Percentiles rank a stretch among this genome's conserved stretches.
These are phyloP conservation scores for Alcis repandata DNA, from an alignment of 2,888 invertebrate genomes.

Conservation along the genomic window DNA sequence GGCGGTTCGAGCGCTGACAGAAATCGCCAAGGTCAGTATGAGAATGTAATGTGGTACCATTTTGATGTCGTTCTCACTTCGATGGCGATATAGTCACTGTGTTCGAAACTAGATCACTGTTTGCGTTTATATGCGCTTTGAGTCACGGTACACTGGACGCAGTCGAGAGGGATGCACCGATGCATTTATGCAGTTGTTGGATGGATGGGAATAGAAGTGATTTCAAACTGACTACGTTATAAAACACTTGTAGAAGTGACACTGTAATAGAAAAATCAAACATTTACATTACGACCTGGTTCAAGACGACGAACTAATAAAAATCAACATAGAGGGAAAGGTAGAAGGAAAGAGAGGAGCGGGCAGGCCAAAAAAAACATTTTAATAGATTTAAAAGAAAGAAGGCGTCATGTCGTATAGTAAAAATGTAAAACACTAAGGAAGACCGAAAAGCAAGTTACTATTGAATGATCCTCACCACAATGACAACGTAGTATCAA, in stretches of 20 bases:
- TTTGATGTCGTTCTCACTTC: conserved; percentile 75
- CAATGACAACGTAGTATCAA: too few relatives aligned
- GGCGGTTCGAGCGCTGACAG: conserved; percentile 84
- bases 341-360: too few relatives aligned
- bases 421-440: too few relatives aligned
- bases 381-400: too few relatives aligned
- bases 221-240: background rate
- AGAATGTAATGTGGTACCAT: conserved; percentile 88
- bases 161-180: conserved; percentile 81
- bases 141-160: conserved; percentile 81
- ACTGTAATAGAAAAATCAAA: background rate
- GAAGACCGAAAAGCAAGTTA: too few relatives aligned
- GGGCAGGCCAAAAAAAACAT: too few relatives aligned
- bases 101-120: conserved; percentile 75
- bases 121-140: conserved; percentile 83
- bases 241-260: background rate
- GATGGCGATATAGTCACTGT: conserved; percentile 78
- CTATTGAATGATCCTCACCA: too few relatives aligned
- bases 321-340: too few relatives aligned
- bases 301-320: too few relatives aligned
- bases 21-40: conserved; percentile 83
- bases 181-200: conserved; percentile 77
- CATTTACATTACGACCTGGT: too few relatives aligned
- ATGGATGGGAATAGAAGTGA: conserved; percentile 56
- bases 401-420: too few relatives aligned